Evolutionary conservation across 2,113 vertebrate genomes (phyloP), one percentile per base, ranked within the genome.

Genomic region (Macroglossus sobrinus): DNA sequence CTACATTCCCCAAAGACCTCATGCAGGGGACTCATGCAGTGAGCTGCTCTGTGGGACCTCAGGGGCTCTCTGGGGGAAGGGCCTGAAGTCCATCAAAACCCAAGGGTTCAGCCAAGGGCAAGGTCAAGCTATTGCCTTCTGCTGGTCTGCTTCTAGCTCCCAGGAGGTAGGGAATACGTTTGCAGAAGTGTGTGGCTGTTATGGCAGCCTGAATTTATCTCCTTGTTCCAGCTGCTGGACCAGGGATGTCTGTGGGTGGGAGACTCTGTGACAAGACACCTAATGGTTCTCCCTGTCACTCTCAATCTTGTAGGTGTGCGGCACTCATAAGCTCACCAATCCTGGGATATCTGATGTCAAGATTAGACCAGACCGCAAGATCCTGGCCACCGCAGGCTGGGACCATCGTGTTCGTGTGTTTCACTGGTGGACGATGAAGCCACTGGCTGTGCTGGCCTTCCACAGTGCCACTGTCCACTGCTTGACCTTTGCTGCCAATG

Each of bases 381-480:
- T 99, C 21, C 85, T 99, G 96, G 99, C 99, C 4, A 99, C 99
- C 0, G 99, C 99, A 0, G 99, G 99, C 61, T 99, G 99, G 99
- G 99, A 99, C 97, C 98, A 99, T 94, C 99, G 98, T 9, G 97
- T 99, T 93, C 99, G 99, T 12, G 93, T 99, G 69, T 99, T 99
- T 9, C 98, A 99, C 85, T 99, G 99, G 99, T 99, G 99, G 97
- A 99, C 98, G 12, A 92, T 99, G 96, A 99, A 98, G 93, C 99
- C 99, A 0, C 98, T 99, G 96, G 99, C 99, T 0, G 99, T 99
- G 43, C 98, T 99, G 84, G 98, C 99, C 97, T 99, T 99, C 97
- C 99, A 99, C 98, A 98, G 98, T 0, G 99, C 99, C 64, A 97
- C 98, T 3, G 97, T 99, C 91, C 98, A 99, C 63, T 99, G 99